phyloP scores from a whole-genome alignment of 2,113 vertebrate genomes.

The Rattus norvegicus region GRCr8 NC_086033.1:89104501-89105000 shows the following conservation, averaged over 20 bases:
- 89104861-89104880: neutral
- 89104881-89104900: neutral
- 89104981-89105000: neutral
- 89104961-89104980: neutral
- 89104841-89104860: neutral
- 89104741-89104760: constrained; percentile 55
- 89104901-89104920: constrained; percentile 16
- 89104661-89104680: constrained; percentile 62
- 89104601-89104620: constrained; percentile 56
- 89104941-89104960: neutral
- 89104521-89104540: neutral
- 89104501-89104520: neutral
- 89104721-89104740: constrained; percentile 52
- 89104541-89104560: neutral
- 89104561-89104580: neutral
- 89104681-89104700: constrained; percentile 74
- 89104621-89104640: constrained; percentile 58
- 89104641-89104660: constrained; percentile 45
- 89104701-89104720: constrained; percentile 68
- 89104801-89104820: neutral
- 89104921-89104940: constrained; percentile 40
- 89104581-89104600: constrained; percentile 37
- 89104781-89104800: neutral
- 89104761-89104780: constrained; percentile 32
- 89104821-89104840: neutral